Evolutionary conservation across 1,140 invertebrate species (phyloP).

Genomic region (Myzus persicae): DNA sequence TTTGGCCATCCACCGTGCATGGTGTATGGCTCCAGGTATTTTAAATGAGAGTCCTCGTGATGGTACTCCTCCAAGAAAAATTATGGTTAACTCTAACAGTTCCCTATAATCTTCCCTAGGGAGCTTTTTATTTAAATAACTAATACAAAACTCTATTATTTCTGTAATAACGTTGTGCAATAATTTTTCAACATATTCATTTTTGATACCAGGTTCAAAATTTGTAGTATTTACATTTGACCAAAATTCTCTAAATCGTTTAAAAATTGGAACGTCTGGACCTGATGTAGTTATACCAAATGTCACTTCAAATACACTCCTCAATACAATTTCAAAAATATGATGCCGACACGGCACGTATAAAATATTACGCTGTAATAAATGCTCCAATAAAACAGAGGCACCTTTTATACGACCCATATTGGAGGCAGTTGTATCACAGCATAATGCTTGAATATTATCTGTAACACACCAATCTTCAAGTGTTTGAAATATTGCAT

Average conservation of each 20-base stretch:
- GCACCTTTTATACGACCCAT: slow-evolving; percentile 58
- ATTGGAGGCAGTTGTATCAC: slow-evolving; percentile 59
- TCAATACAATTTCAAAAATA: slow-evolving; percentile 60
- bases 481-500: slow-evolving; percentile 24
- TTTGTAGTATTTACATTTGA: slow-evolving; percentile 60
- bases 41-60: slow-evolving; percentile 63
- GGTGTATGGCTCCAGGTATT: slow-evolving; percentile 61
- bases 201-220: slow-evolving; percentile 57
- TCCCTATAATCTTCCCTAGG: slow-evolving; percentile 64
- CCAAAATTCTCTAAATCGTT: slow-evolving; percentile 57
- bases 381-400: slow-evolving; percentile 54
- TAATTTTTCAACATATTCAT: slow-evolving; percentile 21
- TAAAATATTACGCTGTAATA: slow-evolving; percentile 56
- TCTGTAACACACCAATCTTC: slow-evolving; percentile 57
- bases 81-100: slow-evolving; percentile 61
- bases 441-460: slow-evolving; percentile 58
- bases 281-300: slow-evolving; percentile 44
- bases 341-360: slow-evolving; percentile 61
- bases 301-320: slow-evolving; percentile 46
- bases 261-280: slow-evolving; percentile 59
- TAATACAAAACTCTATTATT: slow-evolving; percentile 44
- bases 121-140: slow-evolving; percentile 47
- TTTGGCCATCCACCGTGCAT: slow-evolving; percentile 65
- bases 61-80: slow-evolving; percentile 43
- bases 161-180: slow-evolving; percentile 30